phyloP scores from a whole-genome alignment of 2,797 vertebrate genomes.

The Pelodytes ibericus region DNA sequence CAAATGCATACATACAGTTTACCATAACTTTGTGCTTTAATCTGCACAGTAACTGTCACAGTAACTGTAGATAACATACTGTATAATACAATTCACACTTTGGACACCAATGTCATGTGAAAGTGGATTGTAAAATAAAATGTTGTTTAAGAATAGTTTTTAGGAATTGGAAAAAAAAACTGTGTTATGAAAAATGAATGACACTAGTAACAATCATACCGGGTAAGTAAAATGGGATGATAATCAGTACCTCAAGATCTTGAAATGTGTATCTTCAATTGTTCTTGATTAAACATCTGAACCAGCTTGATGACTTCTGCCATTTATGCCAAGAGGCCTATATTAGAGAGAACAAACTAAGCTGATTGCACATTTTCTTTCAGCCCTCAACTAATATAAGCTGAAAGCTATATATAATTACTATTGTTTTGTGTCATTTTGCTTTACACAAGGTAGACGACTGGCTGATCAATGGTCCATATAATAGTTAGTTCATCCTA shows the following conservation, averaged over 20 bases:
- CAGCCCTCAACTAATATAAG: neutral
- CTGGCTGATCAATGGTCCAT: neutral
- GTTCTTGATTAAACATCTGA: conserved; percentile 42
- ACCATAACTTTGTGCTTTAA: no score
- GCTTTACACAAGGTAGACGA: neutral
- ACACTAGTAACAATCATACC: no score
- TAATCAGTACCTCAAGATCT: conserved; percentile 40
- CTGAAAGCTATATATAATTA: neutral
- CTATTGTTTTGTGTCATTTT: neutral
- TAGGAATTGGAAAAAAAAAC: no score
- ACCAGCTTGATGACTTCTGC: conserved; percentile 24
- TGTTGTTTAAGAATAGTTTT: no score
- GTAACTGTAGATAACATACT: no score
- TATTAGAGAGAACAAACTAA: conserved; percentile 17
- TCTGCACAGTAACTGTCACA: no score
- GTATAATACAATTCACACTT: no score
- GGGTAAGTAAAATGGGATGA: conserved; percentile 1
- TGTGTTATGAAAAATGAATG: no score
- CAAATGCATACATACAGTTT: no score
- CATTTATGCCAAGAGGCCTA: conserved; percentile 5
- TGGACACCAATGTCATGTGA: no score
- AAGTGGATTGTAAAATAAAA: no score
- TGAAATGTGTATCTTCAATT: conserved; percentile 28
- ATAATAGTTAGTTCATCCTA: neutral
- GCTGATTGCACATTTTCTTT: conserved; percentile 37